These are phyloP conservation scores for Yoshiicerus persimilis DNA, from an alignment of 1,140 invertebrate genomes.

Conservation along the genomic window DNA sequence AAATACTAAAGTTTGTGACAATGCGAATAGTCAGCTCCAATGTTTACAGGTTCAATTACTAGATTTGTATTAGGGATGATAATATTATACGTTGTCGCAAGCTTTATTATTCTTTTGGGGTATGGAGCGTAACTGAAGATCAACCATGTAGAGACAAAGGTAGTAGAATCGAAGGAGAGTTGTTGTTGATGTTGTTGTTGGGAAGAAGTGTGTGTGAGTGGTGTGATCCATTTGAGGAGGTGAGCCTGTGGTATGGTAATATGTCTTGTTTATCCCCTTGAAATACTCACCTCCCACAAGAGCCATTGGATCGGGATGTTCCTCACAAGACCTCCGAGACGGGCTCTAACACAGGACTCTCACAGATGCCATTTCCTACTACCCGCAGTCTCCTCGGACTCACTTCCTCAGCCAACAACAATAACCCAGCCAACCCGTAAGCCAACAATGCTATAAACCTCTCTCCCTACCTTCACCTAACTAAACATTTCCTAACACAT, in stretches of 20 bases:
- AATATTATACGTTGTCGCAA: too few species aligned
- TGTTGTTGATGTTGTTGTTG: not conserved
- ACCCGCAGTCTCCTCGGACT: not conserved
- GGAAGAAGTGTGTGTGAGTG: not conserved
- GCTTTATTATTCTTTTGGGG: too few species aligned
- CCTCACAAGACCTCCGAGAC: slow-evolving; percentile 27
- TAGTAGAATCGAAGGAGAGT: too few species aligned
- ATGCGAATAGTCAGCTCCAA: too few species aligned
- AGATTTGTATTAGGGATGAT: too few species aligned
- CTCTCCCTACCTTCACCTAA: not conserved
- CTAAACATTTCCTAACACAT: not conserved
- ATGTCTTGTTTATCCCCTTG: slow-evolving; percentile 49
- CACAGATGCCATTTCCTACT: not conserved
- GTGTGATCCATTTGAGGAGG: not conserved
- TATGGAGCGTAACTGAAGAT: too few species aligned
- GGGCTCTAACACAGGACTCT: not conserved
- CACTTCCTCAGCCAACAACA: not conserved
- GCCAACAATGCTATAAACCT: too few species aligned
- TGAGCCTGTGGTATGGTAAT: slow-evolving; percentile 35
- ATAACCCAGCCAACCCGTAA: not conserved
- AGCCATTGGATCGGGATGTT: slow-evolving; percentile 36
- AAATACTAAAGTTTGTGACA: too few species aligned
- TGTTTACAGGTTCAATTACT: too few species aligned
- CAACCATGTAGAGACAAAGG: too few species aligned
- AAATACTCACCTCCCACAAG: slow-evolving; percentile 42